phyloP scores from a whole-genome alignment of 2,888 invertebrate genomes.

The Digitonthophagus gazella region DNA sequence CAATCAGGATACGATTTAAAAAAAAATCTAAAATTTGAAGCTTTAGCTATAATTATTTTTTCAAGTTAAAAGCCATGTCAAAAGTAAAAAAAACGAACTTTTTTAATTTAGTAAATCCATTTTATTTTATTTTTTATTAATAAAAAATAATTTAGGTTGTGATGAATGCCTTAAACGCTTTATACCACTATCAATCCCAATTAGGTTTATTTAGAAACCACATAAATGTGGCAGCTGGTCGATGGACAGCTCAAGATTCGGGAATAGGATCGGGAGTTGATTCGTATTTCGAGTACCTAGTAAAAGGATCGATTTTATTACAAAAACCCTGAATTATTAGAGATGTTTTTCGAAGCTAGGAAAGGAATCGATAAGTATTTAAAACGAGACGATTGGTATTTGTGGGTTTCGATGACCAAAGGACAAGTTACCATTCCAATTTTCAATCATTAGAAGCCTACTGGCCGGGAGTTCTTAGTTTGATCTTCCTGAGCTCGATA shows the following conservation, averaged over 20 bases:
- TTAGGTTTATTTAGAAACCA: slow-evolving; percentile 95
- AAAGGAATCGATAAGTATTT: slow-evolving; percentile 79
- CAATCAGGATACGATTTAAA: too few species aligned
- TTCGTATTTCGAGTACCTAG: slow-evolving; percentile 97
- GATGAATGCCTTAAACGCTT: slow-evolving; percentile 82
- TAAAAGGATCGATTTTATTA: slow-evolving; percentile 90
- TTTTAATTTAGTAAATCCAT: too few species aligned
- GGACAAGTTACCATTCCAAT: slow-evolving; percentile 95
- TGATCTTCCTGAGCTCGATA: too few species aligned
- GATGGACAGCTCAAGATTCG: slow-evolving; percentile 98
- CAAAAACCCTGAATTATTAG: slow-evolving; percentile 87
- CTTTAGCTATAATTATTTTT: too few species aligned
- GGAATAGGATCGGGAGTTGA: slow-evolving; percentile 74
- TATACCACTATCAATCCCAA: slow-evolving; percentile 82
- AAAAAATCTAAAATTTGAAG: too few species aligned
- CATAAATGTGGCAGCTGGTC: slow-evolving; percentile 88
- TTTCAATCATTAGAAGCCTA: slow-evolving; percentile 98
- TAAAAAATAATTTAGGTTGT: slow-evolving; percentile 63
- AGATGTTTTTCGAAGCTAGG: slow-evolving; percentile 82
- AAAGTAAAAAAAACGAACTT: too few species aligned
- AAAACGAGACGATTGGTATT: slow-evolving; percentile 95
- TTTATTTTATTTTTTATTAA: too few species aligned
- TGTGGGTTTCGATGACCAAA: slow-evolving; percentile 98
- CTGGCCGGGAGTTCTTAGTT: slow-evolving; percentile 94
- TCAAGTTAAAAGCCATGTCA: too few species aligned